Evolutionary conservation across 2,113 vertebrate genomes (phyloP).

Genomic region (Salminus brasiliensis): DNA sequence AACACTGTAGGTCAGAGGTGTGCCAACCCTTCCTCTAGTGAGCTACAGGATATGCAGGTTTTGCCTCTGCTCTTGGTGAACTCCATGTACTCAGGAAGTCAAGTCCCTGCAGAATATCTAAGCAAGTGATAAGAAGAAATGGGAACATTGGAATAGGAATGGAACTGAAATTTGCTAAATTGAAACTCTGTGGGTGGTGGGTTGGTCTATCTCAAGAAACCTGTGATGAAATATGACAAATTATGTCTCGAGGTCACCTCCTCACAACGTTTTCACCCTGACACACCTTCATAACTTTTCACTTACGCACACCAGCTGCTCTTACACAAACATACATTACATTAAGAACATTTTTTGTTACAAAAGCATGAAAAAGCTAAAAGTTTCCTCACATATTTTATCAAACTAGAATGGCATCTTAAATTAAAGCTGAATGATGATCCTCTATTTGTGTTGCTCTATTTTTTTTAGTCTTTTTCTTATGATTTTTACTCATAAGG

Average conservation of each 20-base stretch:
- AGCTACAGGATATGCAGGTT: neutral
- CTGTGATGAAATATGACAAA: neutral
- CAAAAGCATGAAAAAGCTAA: too few relatives aligned
- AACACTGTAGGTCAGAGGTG: neutral
- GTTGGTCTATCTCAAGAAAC: neutral
- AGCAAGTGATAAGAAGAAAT: neutral
- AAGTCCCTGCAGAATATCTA: neutral
- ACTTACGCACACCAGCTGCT: too few relatives aligned
- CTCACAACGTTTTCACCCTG: too few relatives aligned
- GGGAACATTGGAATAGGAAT: neutral
- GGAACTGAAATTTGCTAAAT: neutral
- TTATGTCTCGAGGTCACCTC: neutral
- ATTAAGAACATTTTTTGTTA: too few relatives aligned
- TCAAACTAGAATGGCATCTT: too few relatives aligned
- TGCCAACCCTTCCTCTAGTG: neutral
- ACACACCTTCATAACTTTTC: too few relatives aligned
- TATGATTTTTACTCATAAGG: too few relatives aligned
- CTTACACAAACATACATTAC: too few relatives aligned
- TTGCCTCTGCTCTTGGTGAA: neutral
- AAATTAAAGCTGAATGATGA: too few relatives aligned
- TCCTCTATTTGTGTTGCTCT: too few relatives aligned
- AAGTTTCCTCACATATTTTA: too few relatives aligned
- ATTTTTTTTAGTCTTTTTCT: too few relatives aligned
- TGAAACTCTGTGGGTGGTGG: neutral
- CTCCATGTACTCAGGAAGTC: neutral